Evolutionary conservation across 2,797 vertebrate species (phyloP).

Genomic region (Pitangus sulphuratus): DNA sequence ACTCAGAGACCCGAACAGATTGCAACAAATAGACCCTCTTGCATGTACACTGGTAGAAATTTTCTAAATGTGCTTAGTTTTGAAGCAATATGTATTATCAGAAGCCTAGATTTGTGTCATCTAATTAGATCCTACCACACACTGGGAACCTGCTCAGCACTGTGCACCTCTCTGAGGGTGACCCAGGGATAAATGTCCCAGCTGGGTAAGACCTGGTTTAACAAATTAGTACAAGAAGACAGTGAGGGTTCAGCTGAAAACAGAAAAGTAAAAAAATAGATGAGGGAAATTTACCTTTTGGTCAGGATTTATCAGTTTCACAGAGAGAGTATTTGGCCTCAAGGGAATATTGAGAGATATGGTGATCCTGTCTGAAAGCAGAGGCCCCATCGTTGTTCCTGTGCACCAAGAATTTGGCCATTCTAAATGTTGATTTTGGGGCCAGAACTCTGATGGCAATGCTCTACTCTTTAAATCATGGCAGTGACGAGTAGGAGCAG

Average conservation of each 20-base stretch:
- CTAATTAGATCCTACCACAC: background rate
- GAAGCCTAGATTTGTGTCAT: background rate
- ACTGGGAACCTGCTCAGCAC: background rate
- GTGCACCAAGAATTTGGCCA: background rate
- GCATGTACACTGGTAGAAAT: background rate
- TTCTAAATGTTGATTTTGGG: background rate
- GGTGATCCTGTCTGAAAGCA: background rate
- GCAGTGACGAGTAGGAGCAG: background rate
- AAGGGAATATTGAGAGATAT: background rate
- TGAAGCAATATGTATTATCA: background rate
- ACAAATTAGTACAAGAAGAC: background rate
- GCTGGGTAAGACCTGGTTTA: background rate
- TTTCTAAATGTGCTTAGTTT: background rate
- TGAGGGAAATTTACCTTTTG: background rate
- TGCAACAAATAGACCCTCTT: background rate
- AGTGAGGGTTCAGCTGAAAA: background rate
- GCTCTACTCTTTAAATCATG: background rate
- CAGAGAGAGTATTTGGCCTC: background rate
- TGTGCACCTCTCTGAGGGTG: background rate
- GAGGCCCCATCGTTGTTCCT: background rate
- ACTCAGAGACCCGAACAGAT: constrained; percentile 55
- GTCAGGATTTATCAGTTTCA: background rate
- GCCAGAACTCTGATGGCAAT: background rate
- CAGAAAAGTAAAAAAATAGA: background rate
- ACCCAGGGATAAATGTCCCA: background rate